Percentiles rank a stretch among this genome's conserved stretches.
phyloP scores from a whole-genome alignment of 2,797 vertebrate species.

The Benthosema pterotum region DNA sequence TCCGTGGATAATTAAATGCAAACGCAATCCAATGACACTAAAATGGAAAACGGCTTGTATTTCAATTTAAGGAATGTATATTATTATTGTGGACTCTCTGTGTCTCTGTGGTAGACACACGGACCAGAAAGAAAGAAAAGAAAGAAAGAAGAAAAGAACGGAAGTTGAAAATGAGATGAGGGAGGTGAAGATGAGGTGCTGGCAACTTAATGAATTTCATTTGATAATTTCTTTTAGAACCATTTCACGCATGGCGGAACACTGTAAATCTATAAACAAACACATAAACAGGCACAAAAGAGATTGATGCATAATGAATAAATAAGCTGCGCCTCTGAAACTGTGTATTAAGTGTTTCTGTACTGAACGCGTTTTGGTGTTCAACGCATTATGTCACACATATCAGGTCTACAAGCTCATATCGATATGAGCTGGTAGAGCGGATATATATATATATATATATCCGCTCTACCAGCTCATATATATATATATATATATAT shows the following conservation, averaged over 20 bases:
- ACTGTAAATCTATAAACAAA: conserved; percentile 76
- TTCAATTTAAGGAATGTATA: not conserved
- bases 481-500: no score
- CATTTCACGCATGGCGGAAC: conserved; percentile 66
- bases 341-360: conserved; percentile 74
- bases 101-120: conserved; percentile 15
- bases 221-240: conserved; percentile 42
- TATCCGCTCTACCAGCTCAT: no score
- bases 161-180: conserved; percentile 41
- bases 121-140: conserved; percentile 17
- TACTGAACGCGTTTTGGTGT: no score
- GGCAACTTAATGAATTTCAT: conserved; percentile 69
- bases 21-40: not conserved
- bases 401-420: no score
- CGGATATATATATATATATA: no score
- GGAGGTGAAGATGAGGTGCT: conserved; percentile 58
- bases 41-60: not conserved
- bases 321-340: conserved; percentile 64
- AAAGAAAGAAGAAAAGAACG: conserved; percentile 12
- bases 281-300: conserved; percentile 66
- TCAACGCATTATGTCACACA: no score
- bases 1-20: conserved; percentile 2
- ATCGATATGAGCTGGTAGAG: no score
- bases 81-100: not conserved
- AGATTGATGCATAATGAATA: conserved; percentile 76